Base-by-base conservation (phyloP, 2,113 vertebrate species). In the Forbesichthys papilliferus region DNA sequence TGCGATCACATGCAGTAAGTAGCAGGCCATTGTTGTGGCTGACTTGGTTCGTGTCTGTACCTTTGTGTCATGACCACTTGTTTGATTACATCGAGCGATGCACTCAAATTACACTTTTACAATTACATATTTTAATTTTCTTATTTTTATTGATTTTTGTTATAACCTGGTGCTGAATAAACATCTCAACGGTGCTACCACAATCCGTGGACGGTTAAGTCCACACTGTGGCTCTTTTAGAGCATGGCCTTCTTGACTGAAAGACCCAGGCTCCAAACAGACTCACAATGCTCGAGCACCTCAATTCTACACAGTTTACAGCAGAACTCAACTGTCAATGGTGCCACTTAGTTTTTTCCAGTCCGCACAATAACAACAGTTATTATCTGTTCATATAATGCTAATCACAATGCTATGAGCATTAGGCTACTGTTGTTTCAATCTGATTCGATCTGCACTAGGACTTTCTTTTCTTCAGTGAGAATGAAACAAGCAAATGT, bases 111-210 rank as follows among this genome's bases (percentile, higher is more conserved):
- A 86, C 89, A 86, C 20, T 27, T 27, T 27, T 27, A 27, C 27
- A 27, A 80, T 87, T 89, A 88, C 88, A 86, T 89, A 81, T 83
- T 78, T 74, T 74, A 68, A 42, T 75, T 75, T 75, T 11, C 36
- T 66, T 84, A n/a, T 62, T 70, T 57, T 34, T 74, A 57, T 70
- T 63, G 57, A 16, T 83, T 88, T 52, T 73, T 83, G 85, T 77
- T 66, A 76, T 67, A 84, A 92, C 78, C 86, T 91, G 93, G 93
- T 94, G 93, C 93, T 94, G 88, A 90, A 82, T 74, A 79, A 85
- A 85, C 75, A 87, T 89, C 68, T 69, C 68, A 75, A 87, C 82
- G 93, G 93, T 94, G 93, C 93, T 94, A 93, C 85, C 79, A 86
- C 72, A 70, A 59, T 68, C 71, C 75, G 82, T 89, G 86, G 89